A percentile compares a stretch with the other conserved stretches of the same genome.
Evolutionary conservation across 2,888 invertebrate species (phyloP).

Genomic region (Amphiduros pacificus): DNA sequence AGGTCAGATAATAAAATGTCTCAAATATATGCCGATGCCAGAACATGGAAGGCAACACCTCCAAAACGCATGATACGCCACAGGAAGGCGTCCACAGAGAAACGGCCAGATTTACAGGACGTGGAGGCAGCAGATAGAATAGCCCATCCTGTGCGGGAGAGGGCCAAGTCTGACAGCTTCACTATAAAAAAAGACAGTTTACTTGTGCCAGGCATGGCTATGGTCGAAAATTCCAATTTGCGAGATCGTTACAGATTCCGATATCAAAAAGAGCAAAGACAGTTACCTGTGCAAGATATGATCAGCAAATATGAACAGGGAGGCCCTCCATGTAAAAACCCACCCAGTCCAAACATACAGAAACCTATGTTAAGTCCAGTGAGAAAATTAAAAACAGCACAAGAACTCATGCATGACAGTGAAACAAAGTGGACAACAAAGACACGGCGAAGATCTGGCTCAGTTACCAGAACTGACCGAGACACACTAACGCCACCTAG

Average conservation of each 20-base stretch:
- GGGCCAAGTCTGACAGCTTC: slow-evolving; percentile 3
- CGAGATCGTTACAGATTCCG: slow-evolving; percentile 3
- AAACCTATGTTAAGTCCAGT: slow-evolving; percentile 32
- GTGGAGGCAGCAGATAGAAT: neutral
- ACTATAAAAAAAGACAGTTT: neutral
- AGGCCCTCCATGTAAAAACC: neutral
- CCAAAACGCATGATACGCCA: slow-evolving; percentile 18
- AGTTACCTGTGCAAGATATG: slow-evolving; percentile 6
- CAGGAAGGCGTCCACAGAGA: slow-evolving; percentile 11
- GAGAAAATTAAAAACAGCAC: slow-evolving; percentile 49
- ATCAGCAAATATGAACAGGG: slow-evolving; percentile 9
- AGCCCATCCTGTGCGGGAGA: neutral
- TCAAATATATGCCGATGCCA: neutral
- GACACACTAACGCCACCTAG: neutral
- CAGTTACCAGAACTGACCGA: neutral
- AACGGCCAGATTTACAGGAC: slow-evolving; percentile 1
- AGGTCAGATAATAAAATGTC: slow-evolving; percentile 3
- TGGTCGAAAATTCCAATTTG: slow-evolving; percentile 7
- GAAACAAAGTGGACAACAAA: neutral
- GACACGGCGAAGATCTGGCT: neutral
- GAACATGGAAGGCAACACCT: slow-evolving; percentile 23
- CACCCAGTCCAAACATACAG: slow-evolving; percentile 17
- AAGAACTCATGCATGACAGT: slow-evolving; percentile 52
- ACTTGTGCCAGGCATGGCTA: neutral
- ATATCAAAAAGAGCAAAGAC: neutral